Base-by-base conservation (phyloP, 2,888 invertebrate species). In the Dryococelus australis region DNA sequence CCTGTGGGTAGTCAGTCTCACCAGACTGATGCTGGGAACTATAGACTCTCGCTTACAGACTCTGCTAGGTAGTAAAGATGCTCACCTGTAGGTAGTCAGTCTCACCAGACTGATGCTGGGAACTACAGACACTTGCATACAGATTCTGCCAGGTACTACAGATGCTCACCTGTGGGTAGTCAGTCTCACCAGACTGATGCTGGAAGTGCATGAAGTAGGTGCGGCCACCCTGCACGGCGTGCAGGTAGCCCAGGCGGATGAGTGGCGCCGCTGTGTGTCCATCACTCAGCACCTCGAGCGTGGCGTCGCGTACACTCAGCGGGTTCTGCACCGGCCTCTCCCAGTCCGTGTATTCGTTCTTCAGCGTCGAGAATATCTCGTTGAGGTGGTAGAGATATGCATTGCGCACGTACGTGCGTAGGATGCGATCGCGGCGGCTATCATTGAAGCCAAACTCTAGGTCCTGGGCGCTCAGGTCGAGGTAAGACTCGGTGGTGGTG, bases 301-400 rank as follows among this genome's bases (percentile, higher is more conserved):
- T 96, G 87, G 96, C 97, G 92, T 96, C 98, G 91, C 97, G 95
- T 89, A 97, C 97, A 92, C 96, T 96, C 91, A 96, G 94, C 89
- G 97, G 97, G 92, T 97, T 97, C 91, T 97, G 96, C 90, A 97
- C 96, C 3, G 97, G 96, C 90, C 96, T 95, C 92, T 97, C 98
- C 98, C 99, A 99, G 92, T 99, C 98, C 88, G 98, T 98, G 93
- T 99, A 99, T 93, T 99, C 98, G 92, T 99, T 98, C 93, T 96
- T 94, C 65, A 99, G 94, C 87, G 98, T 98, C 86, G 98, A 98
- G 93, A 97, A 97, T 91, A 98, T 98, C 94, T 99, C 98, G 93
- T 98, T 98, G 90, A 98, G 94, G 93, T 99, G 99, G 93, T 97
- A 99, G 92, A 97, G 96, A 93, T 97, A 99, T 88, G 98, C 96